Evolutionary conservation across 2,113 vertebrate genomes (phyloP).

Genomic region (Marmota flaviventris): DNA sequence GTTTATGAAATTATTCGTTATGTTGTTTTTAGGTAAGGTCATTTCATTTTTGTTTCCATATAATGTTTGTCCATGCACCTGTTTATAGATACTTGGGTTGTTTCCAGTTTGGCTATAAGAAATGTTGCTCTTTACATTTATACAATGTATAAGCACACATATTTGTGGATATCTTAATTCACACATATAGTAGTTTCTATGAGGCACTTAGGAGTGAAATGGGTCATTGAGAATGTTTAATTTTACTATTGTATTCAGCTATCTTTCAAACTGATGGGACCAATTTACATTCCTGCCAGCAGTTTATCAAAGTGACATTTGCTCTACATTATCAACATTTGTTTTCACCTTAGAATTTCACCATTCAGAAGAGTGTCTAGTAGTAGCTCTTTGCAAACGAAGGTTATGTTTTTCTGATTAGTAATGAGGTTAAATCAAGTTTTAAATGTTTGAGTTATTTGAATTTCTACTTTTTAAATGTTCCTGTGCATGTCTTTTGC

Average conservation of each 20-base stretch:
- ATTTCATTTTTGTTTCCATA: background rate
- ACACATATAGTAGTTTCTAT: background rate
- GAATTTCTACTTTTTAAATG: background rate
- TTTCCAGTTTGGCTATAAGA: background rate
- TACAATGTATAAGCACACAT: background rate
- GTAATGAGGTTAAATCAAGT: background rate
- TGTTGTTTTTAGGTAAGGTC: background rate
- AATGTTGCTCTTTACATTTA: background rate
- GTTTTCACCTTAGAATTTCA: background rate
- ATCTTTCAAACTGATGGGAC: background rate
- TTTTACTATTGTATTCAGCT: background rate
- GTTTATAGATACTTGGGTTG: background rate
- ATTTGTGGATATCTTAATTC: background rate
- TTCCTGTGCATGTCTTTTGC: background rate
- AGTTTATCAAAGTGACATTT: background rate
- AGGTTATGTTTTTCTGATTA: background rate
- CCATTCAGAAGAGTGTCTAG: background rate
- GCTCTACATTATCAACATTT: background rate
- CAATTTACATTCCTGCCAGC: background rate
- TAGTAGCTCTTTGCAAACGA: background rate
- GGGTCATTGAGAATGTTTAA: background rate
- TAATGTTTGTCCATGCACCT: background rate
- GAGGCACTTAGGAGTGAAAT: background rate
- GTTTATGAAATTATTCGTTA: background rate
- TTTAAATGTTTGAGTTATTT: background rate